A percentile compares a stretch with the other conserved stretches of the same genome.
Evolutionary conservation across 2,113 vertebrate species (phyloP).

Genomic region (Arenaria interpres): DNA sequence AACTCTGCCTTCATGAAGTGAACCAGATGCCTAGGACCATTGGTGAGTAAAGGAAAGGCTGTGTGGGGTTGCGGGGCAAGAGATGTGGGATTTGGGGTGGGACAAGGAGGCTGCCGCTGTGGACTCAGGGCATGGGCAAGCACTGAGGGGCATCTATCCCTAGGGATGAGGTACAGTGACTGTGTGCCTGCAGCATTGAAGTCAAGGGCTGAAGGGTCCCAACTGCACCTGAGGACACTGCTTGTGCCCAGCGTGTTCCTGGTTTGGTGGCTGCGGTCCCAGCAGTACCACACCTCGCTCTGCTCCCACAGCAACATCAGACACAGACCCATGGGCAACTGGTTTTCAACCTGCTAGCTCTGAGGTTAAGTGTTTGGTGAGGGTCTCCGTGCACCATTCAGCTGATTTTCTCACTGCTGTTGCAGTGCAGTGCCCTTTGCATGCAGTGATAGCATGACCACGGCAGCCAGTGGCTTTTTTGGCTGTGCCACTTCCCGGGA

Average conservation of each 20-base stretch:
- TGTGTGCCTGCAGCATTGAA: neutral
- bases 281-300: neutral
- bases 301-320: neutral
- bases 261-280: neutral
- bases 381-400: neutral
- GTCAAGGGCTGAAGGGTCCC: neutral
- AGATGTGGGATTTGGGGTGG: neutral
- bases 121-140: neutral
- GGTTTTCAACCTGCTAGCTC: neutral
- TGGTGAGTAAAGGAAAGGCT: neutral
- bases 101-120: neutral
- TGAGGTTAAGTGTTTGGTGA: neutral
- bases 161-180: accelerated
- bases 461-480: neutral
- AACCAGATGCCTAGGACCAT: neutral
- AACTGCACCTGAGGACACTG: accelerated
- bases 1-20: neutral
- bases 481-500: neutral
- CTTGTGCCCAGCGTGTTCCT: neutral
- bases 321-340: neutral
- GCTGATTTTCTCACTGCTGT: neutral
- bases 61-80: neutral
- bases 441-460: neutral
- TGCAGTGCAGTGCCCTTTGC: neutral
- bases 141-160: accelerated